Conservation (phyloP, 2,113 vertebrate genomes). For the Heterocephalus glaber region DNA sequence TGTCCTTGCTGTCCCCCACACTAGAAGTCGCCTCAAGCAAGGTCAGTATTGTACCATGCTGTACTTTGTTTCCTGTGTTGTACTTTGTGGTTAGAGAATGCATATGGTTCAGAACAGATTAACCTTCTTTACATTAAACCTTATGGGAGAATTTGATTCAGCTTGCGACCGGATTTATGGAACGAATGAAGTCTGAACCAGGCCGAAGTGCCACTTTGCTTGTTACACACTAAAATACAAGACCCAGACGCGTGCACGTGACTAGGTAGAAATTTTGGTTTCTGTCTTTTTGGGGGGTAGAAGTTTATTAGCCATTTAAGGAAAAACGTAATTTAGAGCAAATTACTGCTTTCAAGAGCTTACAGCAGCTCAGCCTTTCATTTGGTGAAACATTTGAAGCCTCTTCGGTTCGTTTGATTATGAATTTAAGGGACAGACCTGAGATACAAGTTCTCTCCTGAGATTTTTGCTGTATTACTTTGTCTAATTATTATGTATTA, state of each 20-base stretch:
- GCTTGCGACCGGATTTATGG: not conserved
- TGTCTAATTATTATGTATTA: slow-evolving; percentile 49
- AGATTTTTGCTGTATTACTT: slow-evolving; percentile 45
- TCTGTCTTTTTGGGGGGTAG: not conserved
- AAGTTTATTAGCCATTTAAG: slow-evolving; percentile 27
- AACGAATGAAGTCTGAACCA: not conserved
- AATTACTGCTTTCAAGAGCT: slow-evolving; percentile 28
- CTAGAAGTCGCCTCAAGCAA: not conserved
- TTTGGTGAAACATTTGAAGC: not conserved
- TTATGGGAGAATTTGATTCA: not conserved
- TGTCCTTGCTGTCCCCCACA: not conserved
- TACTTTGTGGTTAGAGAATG: not conserved
- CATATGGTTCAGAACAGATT: not conserved
- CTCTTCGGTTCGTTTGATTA: slow-evolving; percentile 9
- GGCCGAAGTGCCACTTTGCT: not conserved
- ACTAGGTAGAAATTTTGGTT: not conserved
- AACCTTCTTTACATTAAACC: not conserved
- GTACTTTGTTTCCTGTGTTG: not conserved
- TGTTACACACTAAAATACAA: not conserved
- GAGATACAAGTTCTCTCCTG: slow-evolving; percentile 23
- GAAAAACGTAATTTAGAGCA: slow-evolving; percentile 49
- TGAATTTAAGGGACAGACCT: slow-evolving; percentile 40
- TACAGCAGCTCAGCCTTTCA: not conserved
- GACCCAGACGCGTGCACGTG: not conserved
- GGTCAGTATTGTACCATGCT: not conserved